phyloP scores from a whole-genome alignment of 2,797 vertebrate species.

The Spinibarbus caldwelli region DNA sequence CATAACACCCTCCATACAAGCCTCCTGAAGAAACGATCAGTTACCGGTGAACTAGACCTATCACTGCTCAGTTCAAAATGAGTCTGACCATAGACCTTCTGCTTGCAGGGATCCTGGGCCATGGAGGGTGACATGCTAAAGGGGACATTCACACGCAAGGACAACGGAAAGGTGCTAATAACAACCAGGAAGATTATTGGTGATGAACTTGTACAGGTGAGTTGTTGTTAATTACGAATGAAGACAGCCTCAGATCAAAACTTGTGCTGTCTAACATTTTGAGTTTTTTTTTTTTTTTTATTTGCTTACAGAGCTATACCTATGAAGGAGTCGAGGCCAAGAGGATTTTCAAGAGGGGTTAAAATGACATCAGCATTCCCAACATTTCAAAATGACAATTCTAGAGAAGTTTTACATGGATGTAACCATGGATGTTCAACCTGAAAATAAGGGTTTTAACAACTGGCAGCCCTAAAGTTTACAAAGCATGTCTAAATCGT shows the following conservation, averaged over 20 bases:
- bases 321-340: conserved; percentile 92
- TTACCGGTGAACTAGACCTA: background rate
- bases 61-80: background rate
- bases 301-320: conserved; percentile 80
- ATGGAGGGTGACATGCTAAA: conserved; percentile 81
- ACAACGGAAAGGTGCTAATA: conserved; percentile 86
- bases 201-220: conserved; percentile 88
- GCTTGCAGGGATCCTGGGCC: conserved; percentile 83
- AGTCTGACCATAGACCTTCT: conserved; percentile 28
- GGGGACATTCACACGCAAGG: conserved; percentile 84
- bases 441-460: background rate
- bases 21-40: background rate
- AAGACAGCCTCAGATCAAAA: background rate
- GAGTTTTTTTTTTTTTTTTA: conserved; percentile 36
- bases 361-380: conserved; percentile 40
- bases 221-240: background rate
- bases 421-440: background rate
- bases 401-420: background rate
- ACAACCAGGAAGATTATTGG: conserved; percentile 78
- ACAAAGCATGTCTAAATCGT: conserved; percentile 44
- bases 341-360: conserved; percentile 89
- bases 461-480: conserved; percentile 34
- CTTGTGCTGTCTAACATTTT: background rate
- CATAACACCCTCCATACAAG: background rate
- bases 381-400: conserved; percentile 12